Conservation (phyloP, 2,113 vertebrate species). For the Periophthalmus modestus region DNA sequence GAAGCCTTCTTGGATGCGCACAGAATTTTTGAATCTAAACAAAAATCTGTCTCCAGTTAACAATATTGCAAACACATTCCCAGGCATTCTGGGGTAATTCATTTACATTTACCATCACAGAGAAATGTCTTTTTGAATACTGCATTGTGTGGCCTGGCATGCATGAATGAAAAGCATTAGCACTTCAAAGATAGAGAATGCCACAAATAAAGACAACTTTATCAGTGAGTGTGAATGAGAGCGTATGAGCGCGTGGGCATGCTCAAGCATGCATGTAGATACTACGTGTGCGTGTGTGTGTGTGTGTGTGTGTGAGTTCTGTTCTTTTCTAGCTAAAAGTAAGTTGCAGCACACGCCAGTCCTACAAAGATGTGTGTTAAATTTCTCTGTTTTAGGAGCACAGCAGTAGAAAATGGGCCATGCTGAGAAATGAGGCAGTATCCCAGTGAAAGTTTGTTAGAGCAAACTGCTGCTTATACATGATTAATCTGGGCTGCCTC, state of each 20-base stretch:
- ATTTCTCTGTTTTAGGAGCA: constrained; percentile 47
- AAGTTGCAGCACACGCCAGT: constrained; percentile 62
- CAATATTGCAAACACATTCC: constrained; percentile 16
- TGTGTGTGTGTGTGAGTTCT: constrained; percentile 35
- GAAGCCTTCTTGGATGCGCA: constrained; percentile 54
- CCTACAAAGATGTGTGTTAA: constrained; percentile 66
- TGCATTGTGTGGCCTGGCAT: constrained; percentile 81
- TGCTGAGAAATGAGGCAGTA: constrained; percentile 32
- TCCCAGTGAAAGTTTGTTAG: constrained; percentile 33
- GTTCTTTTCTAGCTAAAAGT: constrained; percentile 71
- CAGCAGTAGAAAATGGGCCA: constrained; percentile 62
- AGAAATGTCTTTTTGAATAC: constrained; percentile 42
- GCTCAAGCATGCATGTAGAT: constrained; percentile 24
- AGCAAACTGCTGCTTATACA: constrained; percentile 16
- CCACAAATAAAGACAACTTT: constrained; percentile 38
- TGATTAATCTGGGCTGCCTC: constrained; percentile 21
- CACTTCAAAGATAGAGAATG: constrained; percentile 54
- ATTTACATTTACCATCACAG: constrained; percentile 56
- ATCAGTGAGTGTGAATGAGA: constrained; percentile 24
- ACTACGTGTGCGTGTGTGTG: constrained; percentile 11
- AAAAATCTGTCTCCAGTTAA: constrained; percentile 38
- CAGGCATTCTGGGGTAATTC: constrained; percentile 31
- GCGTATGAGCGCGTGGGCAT: constrained; percentile 14
- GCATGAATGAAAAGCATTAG: constrained; percentile 75
- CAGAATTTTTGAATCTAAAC: constrained; percentile 36